Conservation (phyloP, 2,888 invertebrate genomes). For the Leptinotarsa haldemani region DNA sequence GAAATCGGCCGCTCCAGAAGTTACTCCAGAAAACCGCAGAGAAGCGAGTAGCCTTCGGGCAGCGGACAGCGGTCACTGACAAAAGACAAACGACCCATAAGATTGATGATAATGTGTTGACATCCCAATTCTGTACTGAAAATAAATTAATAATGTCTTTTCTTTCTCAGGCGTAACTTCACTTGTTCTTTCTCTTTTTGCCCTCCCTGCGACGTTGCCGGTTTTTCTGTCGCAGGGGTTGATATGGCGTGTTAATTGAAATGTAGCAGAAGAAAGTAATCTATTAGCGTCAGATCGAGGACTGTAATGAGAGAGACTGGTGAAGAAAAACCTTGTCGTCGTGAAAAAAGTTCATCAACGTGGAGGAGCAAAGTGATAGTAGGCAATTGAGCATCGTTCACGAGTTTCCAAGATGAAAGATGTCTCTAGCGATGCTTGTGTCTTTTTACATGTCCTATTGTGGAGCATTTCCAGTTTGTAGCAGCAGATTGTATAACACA, state of each 20-base stretch:
- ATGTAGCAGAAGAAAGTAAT: slow-evolving; percentile 39
- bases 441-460: too few relatives aligned
- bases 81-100: slow-evolving; percentile 63
- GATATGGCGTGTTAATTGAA: slow-evolving; percentile 40
- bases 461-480: too few relatives aligned
- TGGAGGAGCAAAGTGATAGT: too few relatives aligned
- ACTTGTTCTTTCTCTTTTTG: slow-evolving; percentile 37
- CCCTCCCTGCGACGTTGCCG: slow-evolving; percentile 33
- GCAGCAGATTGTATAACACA: too few relatives aligned
- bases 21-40: slow-evolving; percentile 41
- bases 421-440: too few relatives aligned
- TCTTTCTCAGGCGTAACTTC: slow-evolving; percentile 41
- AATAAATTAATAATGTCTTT: slow-evolving; percentile 63
- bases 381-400: too few relatives aligned
- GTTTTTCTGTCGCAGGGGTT: slow-evolving; percentile 33
- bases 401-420: too few relatives aligned
- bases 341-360: background rate
- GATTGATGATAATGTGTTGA: slow-evolving; percentile 64
- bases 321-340: background rate
- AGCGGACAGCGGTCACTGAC: slow-evolving; percentile 53
- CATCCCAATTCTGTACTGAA: slow-evolving; percentile 60
- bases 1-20: slow-evolving; percentile 30
- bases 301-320: slow-evolving; percentile 27
- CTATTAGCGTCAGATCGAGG: slow-evolving; percentile 36
- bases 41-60: slow-evolving; percentile 26